These are phyloP conservation scores for Phallusia fumigata DNA, from an alignment of 23 tunicate genomes.

Conservation along the genomic window DNA sequence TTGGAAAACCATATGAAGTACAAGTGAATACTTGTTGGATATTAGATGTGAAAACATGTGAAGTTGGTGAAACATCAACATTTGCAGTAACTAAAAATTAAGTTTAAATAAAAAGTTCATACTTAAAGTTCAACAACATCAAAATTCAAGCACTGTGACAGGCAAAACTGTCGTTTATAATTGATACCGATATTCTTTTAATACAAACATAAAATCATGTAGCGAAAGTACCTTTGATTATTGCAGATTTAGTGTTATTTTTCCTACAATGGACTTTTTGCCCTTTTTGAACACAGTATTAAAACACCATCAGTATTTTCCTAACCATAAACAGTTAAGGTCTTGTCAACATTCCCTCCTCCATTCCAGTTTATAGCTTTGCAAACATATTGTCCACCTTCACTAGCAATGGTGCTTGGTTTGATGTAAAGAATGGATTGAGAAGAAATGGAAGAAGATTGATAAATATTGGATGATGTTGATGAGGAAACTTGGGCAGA, in stretches of 20 bases:
- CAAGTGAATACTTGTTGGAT: neutral
- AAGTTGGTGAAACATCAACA: neutral
- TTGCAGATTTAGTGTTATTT: too few species aligned
- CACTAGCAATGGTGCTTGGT: neutral
- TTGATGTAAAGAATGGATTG: neutral
- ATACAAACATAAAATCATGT: too few species aligned
- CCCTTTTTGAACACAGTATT: too few species aligned
- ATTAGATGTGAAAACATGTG: neutral
- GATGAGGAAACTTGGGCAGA: neutral
- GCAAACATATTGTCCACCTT: constrained; percentile 5
- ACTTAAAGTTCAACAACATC: too few species aligned
- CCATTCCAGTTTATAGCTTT: neutral
- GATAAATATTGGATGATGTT: neutral
- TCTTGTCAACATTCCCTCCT: neutral
- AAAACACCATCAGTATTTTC: too few species aligned
- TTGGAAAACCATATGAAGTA: constrained; percentile 4
- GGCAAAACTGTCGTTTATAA: too few species aligned
- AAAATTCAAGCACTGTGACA: too few species aligned
- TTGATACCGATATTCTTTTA: too few species aligned
- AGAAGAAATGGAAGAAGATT: neutral
- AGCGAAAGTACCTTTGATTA: too few species aligned
- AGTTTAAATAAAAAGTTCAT: too few species aligned
- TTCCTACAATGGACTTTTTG: too few species aligned
- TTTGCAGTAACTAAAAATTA: neutral
- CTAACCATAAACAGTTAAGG: neutral